Evolutionary conservation across 2,888 invertebrate species (phyloP), one percentile per base, ranked within the genome.

Genomic region (Podabrus alpinus): DNA sequence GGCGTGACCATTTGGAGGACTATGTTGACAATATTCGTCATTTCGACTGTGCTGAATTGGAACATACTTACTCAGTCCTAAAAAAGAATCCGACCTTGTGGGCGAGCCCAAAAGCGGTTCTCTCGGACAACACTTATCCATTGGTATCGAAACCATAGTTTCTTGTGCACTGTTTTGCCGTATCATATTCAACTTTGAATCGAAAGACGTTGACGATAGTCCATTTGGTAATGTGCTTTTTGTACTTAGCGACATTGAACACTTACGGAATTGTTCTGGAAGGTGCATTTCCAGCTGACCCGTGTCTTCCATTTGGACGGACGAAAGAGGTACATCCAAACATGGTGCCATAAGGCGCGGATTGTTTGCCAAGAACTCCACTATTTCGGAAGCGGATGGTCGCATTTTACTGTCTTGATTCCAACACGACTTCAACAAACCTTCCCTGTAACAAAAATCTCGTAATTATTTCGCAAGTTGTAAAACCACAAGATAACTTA

Each of bases 361-460:
- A 85, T 93, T 92, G 82, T 92, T 93, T 2, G 93, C 94, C 75
- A 97, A 89, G 83, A 93, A 93, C 76, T 95, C 95, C 1, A 95
- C 94, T 74, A 97, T 92, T 86, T 94, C 94, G 0, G 92, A 90
- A 0, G 96, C 94, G 2, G 91, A 89, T 3, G 95, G 95, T 16
- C 97, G 91, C 81, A 91, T 90, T 77, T 91, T 90, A 25, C 91
- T 88, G 71, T 94, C 93, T 75, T 89, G 89, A 78, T 91, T 90
- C 95, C 97, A 96, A 86, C 97, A 97, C 24, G 93, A 92, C 82
- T 91, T 91, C 81, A 97, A 91, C 72, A 97, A 88, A 64, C 89
- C 91, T 85, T 92, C 92, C 80, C 95, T 95, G 89, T 15, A 87
- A 86, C 73, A 77, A 70, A 77, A 74, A 59, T 59, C 13, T 25